phyloP scores from a whole-genome alignment of 2,797 vertebrate genomes.

The Sebastiscus albofasciatus region DNA sequence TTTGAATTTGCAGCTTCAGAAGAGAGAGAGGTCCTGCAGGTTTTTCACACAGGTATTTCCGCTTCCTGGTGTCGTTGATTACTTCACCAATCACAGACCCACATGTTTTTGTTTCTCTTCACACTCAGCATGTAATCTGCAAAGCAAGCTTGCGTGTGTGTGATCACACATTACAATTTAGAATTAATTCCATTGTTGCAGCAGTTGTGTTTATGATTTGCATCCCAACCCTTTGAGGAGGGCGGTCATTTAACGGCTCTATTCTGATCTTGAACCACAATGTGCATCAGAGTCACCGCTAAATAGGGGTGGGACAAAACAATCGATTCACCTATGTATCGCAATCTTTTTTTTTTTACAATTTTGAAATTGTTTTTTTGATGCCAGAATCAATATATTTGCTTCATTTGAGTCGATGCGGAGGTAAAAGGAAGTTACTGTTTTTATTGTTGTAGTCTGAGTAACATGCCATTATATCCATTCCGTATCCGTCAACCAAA shows the following conservation, averaged over 20 bases:
- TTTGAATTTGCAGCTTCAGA: constrained; percentile 97
- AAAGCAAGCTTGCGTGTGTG: constrained; percentile 34
- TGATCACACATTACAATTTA: constrained; percentile 40
- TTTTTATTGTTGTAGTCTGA: no score
- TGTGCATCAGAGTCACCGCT: neutral
- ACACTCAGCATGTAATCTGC: constrained; percentile 61
- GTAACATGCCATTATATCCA: no score
- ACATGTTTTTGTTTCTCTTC: constrained; percentile 5
- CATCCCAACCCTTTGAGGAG: constrained; percentile 68
- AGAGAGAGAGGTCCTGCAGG: constrained; percentile 98
- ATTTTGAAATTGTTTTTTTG: no score
- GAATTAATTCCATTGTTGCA: constrained; percentile 24
- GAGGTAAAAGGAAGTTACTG: no score
- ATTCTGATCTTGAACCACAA: neutral
- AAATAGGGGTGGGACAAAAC: no score
- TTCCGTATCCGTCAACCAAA: no score
- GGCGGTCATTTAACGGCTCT: neutral
- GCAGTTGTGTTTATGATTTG: constrained; percentile 38
- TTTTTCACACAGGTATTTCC: constrained; percentile 97
- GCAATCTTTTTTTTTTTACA: no score
- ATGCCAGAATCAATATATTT: no score
- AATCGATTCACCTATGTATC: no score
- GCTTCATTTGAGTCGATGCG: no score
- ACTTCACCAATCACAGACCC: constrained; percentile 46
- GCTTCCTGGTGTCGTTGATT: constrained; percentile 63